Conservation (phyloP, 2,888 invertebrate genomes). For the Temnothorax rugatulus region DNA sequence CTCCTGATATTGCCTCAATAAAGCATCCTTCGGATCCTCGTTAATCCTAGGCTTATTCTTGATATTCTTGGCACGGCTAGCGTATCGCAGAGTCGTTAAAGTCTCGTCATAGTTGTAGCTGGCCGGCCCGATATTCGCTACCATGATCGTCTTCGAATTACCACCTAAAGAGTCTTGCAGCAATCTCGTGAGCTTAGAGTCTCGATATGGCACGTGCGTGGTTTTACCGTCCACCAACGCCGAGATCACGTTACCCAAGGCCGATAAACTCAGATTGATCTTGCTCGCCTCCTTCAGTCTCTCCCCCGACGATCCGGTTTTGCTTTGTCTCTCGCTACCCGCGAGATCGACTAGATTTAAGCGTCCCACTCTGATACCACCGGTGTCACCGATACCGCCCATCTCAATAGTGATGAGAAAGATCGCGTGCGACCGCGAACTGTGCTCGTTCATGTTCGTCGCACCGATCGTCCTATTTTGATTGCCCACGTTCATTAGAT, state of each 20-base stretch:
- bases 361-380: constrained; percentile 93
- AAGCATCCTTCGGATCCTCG: constrained; percentile 99
- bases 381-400: constrained; percentile 90
- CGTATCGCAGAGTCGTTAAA: constrained; percentile 97
- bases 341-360: constrained; percentile 99
- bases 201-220: constrained; percentile 98
- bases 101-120: constrained; percentile 99
- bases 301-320: constrained; percentile 98
- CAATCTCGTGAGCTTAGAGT: constrained; percentile 98
- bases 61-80: constrained; percentile 98
- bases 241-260: constrained; percentile 99
- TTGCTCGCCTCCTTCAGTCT: constrained; percentile 98
- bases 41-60: constrained; percentile 99
- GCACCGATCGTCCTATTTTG: constrained; percentile 97
- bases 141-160: constrained; percentile 99
- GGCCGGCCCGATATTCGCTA: constrained; percentile 99
- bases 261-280: constrained; percentile 98
- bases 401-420: constrained; percentile 99
- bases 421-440: constrained; percentile 98
- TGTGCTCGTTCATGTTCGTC: constrained; percentile 99
- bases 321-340: constrained; percentile 98
- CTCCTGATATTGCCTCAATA: constrained; percentile 97
- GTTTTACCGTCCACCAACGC: constrained; percentile 97
- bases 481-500: constrained; percentile 97
- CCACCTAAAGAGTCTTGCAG: constrained; percentile 99